Evolutionary conservation across 2,888 invertebrate species (phyloP).

Genomic region (Trichopoda pennipes): DNA sequence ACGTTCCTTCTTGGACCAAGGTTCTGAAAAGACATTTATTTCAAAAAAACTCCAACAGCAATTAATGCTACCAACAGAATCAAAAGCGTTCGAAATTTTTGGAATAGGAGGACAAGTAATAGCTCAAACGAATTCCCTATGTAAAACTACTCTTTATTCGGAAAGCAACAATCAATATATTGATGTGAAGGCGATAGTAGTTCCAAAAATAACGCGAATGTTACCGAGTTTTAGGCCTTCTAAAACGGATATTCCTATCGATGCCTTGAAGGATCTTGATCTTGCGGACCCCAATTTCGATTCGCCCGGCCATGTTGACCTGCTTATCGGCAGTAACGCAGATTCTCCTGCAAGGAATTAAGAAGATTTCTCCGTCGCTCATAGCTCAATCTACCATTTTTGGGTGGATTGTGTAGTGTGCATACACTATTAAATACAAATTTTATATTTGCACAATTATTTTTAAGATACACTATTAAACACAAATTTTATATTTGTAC

Average conservation of each 20-base stretch:
- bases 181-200: neutral
- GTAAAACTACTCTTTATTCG: neutral
- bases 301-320: constrained; percentile 12
- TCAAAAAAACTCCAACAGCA: constrained; percentile 18
- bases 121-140: neutral
- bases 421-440: too few relatives aligned
- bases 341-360: constrained; percentile 1
- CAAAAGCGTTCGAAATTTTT: neutral
- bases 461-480: too few relatives aligned
- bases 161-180: neutral
- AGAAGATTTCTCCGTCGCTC: neutral
- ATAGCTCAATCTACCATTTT: constrained; percentile 7
- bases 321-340: constrained; percentile 33
- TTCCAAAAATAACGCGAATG: constrained; percentile 11
- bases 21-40: constrained; percentile 25
- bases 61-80: constrained; percentile 9
- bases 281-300: constrained; percentile 26
- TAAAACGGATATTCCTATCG: neutral
- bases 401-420: too few relatives aligned
- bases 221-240: neutral
- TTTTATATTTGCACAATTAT: too few relatives aligned
- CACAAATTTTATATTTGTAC: too few relatives aligned
- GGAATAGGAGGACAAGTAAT: constrained; percentile 6
- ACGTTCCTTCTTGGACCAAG: constrained; percentile 16
- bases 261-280: neutral